Evolutionary conservation across 2,888 invertebrate species (phyloP).

Genomic region (Aleiodes alternator): DNA sequence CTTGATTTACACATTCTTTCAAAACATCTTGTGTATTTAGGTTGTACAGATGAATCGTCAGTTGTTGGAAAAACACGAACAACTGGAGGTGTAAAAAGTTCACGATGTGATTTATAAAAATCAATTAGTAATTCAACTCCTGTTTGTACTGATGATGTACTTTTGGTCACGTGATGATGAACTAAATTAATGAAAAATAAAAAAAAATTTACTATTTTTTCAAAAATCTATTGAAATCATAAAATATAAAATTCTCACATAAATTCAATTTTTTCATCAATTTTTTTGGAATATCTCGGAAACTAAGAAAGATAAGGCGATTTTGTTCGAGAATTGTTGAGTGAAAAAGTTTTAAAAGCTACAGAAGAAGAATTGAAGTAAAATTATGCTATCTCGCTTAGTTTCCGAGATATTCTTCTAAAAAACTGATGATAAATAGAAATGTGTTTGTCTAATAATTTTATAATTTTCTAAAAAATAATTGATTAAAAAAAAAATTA

Average conservation of each 20-base stretch:
- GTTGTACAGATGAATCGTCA: conserved; percentile 15
- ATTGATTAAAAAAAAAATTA: conserved; percentile 17
- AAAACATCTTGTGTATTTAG: conserved; percentile 32
- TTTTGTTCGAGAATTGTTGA: too few species aligned
- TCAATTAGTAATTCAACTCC: conserved; percentile 58
- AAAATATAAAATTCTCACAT: too few species aligned
- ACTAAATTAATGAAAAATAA: conserved; percentile 21
- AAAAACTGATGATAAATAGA: too few species aligned
- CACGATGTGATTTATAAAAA: conserved; percentile 44
- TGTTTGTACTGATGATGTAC: conserved; percentile 62
- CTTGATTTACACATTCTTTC: conserved; percentile 52
- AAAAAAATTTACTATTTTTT: conserved; percentile 1
- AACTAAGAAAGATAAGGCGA: too few species aligned
- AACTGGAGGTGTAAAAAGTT: conserved; percentile 49
- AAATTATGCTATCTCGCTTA: too few species aligned
- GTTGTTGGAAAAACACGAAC: conserved; percentile 34
- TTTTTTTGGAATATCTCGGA: too few species aligned
- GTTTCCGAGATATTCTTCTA: not conserved
- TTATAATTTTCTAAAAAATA: not conserved
- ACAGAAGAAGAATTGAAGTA: too few species aligned
- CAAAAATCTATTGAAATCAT: not conserved
- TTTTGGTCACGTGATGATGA: conserved; percentile 52
- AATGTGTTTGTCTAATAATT: too few species aligned
- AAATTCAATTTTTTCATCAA: too few species aligned
- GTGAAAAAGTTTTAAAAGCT: too few species aligned